Conservation (phyloP, 2,113 vertebrate genomes). For the Oreotragus oreotragus region DNA sequence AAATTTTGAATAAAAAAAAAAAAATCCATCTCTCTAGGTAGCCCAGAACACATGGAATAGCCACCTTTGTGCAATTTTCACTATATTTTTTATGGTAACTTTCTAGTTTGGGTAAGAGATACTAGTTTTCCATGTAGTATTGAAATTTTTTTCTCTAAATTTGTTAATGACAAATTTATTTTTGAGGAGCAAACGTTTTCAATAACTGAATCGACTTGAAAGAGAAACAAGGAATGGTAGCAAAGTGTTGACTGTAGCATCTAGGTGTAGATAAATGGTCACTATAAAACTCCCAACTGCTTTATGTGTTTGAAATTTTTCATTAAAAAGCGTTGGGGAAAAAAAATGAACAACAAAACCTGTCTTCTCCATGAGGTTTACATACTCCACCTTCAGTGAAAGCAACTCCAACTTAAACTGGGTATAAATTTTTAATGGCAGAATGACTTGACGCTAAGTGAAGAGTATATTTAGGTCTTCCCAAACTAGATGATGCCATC, state of each 20-base stretch:
- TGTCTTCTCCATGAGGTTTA: not conserved
- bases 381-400: not conserved
- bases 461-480: not conserved
- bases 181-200: not conserved
- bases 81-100: not conserved
- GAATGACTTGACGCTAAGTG: not conserved
- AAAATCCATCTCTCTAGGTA: not conserved
- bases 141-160: not conserved
- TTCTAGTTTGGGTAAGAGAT: not conserved
- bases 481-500: not conserved
- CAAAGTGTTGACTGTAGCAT: accelerated
- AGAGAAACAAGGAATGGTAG: not conserved
- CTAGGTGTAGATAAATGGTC: accelerated
- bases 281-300: not conserved
- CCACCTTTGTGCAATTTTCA: not conserved
- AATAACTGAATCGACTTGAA: not conserved
- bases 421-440: not conserved
- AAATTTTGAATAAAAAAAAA: not conserved
- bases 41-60: not conserved
- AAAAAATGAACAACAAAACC: not conserved
- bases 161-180: not conserved
- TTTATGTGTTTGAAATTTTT: not conserved
- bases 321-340: not conserved
- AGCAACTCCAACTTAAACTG: not conserved
- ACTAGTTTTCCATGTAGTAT: not conserved